Percentiles rank a stretch among this genome's conserved stretches.
Conservation (phyloP, 2,797 vertebrate genomes). For the Scleropages formosus region DNA sequence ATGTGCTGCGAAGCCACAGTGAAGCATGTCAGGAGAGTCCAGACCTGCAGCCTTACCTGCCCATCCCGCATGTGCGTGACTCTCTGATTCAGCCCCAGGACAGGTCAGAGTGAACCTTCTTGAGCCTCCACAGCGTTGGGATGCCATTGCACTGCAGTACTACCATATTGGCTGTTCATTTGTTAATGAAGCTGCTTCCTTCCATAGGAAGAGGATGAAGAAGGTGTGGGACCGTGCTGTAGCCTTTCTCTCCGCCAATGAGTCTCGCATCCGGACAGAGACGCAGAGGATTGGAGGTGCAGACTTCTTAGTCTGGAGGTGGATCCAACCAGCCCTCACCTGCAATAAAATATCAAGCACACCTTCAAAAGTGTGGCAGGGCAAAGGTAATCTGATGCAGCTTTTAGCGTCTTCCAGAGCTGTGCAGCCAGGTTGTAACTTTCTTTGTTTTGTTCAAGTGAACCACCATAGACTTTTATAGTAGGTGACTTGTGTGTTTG, state of each 20-base stretch:
- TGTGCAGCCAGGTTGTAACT: too few relatives aligned
- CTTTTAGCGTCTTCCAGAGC: too few relatives aligned
- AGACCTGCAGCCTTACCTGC: constrained; percentile 88
- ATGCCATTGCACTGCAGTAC: too few relatives aligned
- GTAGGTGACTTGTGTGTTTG: too few relatives aligned
- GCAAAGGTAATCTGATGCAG: constrained; percentile 78
- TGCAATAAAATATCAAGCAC: constrained; percentile 83
- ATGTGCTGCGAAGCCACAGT: constrained; percentile 86
- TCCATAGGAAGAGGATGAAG: constrained; percentile 83
- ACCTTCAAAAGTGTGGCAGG: constrained; percentile 96
- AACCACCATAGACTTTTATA: too few relatives aligned
- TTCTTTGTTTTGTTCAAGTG: too few relatives aligned
- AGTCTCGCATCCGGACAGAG: constrained; percentile 86
- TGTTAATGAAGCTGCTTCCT: neutral
- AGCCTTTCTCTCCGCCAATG: constrained; percentile 84
- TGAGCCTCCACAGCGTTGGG: too few relatives aligned
- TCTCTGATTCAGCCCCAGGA: constrained; percentile 84
- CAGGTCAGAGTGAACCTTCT: constrained; percentile 67
- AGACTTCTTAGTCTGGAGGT: constrained; percentile 88
- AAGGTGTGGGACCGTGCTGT: constrained; percentile 85
- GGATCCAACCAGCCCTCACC: constrained; percentile 84
- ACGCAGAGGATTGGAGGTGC: constrained; percentile 78
- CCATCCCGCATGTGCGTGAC: constrained; percentile 89
- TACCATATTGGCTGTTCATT: too few relatives aligned
- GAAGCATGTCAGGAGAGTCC: constrained; percentile 93